These are phyloP conservation scores for Malthinus seriepunctatus DNA, from an alignment of 2,888 invertebrate species.

Conservation along the genomic window DNA sequence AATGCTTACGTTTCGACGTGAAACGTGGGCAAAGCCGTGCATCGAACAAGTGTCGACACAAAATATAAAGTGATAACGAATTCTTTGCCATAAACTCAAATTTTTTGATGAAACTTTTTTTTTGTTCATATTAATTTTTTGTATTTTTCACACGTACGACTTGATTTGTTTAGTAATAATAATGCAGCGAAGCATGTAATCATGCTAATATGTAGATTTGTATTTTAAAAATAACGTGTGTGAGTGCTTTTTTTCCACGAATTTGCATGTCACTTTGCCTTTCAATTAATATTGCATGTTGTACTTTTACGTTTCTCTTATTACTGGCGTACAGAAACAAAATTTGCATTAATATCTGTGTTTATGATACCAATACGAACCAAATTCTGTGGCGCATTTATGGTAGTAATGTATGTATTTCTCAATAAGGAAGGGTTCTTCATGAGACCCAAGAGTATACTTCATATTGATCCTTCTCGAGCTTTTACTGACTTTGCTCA, in stretches of 20 bases:
- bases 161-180: slow-evolving; percentile 13
- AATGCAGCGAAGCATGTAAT: slow-evolving; percentile 3
- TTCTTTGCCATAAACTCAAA: slow-evolving; percentile 7
- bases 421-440: slow-evolving; percentile 36
- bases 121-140: slow-evolving; percentile 9
- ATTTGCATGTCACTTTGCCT: slow-evolving; percentile 26
- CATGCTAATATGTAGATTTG: slow-evolving; percentile 8
- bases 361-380: slow-evolving; percentile 22
- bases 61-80: slow-evolving; percentile 29
- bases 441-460: slow-evolving; percentile 34
- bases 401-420: slow-evolving; percentile 31
- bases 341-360: slow-evolving; percentile 30
- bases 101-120: slow-evolving; percentile 3
- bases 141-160: slow-evolving; percentile 1
- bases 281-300: slow-evolving; percentile 25
- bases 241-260: slow-evolving; percentile 13
- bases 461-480: slow-evolving; percentile 36
- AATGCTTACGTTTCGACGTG: slow-evolving; percentile 35
- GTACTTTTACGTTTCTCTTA: slow-evolving; percentile 12
- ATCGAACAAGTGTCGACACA: slow-evolving; percentile 41
- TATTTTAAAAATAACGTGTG: slow-evolving; percentile 7
- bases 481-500: slow-evolving; percentile 36
- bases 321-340: slow-evolving; percentile 10
- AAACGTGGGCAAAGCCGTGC: slow-evolving; percentile 45
- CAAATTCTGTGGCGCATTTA: slow-evolving; percentile 28